A percentile compares a stretch with the other conserved stretches of the same genome.
Conservation (phyloP, 2,113 vertebrate species). For the Paradoxurus hermaphroditus region DNA sequence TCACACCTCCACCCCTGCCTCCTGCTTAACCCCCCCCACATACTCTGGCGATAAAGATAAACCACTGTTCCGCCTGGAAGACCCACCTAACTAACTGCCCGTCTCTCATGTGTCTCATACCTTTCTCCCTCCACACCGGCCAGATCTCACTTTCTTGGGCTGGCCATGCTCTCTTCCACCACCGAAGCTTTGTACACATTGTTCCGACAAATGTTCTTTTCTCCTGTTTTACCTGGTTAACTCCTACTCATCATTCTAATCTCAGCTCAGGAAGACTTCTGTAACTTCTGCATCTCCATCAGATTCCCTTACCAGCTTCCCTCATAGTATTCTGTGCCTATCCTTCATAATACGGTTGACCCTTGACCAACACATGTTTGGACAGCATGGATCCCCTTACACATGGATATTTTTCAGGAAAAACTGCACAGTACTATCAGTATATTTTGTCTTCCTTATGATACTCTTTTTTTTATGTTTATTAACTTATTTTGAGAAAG, state of each 20-base stretch:
- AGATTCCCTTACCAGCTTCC: not conserved
- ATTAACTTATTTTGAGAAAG: no score
- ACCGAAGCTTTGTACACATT: not conserved
- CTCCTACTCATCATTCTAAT: not conserved
- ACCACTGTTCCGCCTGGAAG: not conserved
- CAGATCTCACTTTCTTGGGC: not conserved
- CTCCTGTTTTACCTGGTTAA: not conserved
- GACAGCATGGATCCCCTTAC: no score
- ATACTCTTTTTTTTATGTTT: no score
- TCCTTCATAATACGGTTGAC: not conserved
- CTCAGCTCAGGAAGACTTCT: not conserved
- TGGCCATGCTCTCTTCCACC: not conserved
- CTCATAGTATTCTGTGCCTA: not conserved
- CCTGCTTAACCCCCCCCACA: not conserved
- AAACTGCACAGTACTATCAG: no score
- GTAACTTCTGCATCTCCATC: not conserved
- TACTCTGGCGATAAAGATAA: not conserved
- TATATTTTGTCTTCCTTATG: no score
- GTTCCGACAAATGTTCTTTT: not conserved
- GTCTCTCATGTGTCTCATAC: not conserved
- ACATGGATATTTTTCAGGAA: no score
- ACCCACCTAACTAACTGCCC: fast-evolving
- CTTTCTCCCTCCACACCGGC: not conserved
- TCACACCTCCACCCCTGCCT: not conserved
- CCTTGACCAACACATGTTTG: not conserved